phyloP scores from a whole-genome alignment of 2,888 invertebrate species.

The Eilema depressum region DNA sequence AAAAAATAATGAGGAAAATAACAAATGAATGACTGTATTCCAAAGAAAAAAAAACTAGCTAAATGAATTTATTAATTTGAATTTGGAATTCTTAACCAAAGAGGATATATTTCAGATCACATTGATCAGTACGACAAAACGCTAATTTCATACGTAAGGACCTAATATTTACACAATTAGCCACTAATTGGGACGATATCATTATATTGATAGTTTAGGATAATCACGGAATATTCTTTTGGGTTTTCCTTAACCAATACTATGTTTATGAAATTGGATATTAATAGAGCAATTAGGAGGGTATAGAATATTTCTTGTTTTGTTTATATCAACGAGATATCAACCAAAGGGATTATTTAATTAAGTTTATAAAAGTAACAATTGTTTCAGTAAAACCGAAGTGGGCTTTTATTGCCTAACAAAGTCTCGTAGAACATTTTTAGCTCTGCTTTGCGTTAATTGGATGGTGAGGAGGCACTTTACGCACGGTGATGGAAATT shows the following conservation, averaged over 20 bases:
- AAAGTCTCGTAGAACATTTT: neutral
- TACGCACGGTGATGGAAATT: neutral
- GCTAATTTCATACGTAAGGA: too few species aligned
- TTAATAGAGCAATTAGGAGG: neutral
- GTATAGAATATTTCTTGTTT: neutral
- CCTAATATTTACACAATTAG: too few species aligned
- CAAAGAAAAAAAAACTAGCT: too few species aligned
- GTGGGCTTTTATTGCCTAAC: neutral
- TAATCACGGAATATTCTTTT: neutral
- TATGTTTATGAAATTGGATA: constrained; percentile 2
- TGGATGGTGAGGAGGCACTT: neutral
- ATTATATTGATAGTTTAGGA: constrained; percentile 1
- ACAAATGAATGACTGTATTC: too few species aligned
- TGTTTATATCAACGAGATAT: neutral
- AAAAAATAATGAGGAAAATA: too few species aligned
- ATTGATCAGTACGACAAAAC: too few species aligned
- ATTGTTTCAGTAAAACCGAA: too few species aligned
- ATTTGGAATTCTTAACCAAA: too few species aligned
- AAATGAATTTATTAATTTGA: too few species aligned
- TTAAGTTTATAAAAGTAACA: too few species aligned
- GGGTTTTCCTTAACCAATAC: neutral
- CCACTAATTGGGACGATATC: neutral
- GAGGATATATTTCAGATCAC: too few species aligned
- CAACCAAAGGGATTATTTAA: too few species aligned
- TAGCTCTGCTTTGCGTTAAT: neutral